Evolutionary conservation across 1,140 invertebrate genomes (phyloP).

Genomic region (Tetragonula clypearis): DNA sequence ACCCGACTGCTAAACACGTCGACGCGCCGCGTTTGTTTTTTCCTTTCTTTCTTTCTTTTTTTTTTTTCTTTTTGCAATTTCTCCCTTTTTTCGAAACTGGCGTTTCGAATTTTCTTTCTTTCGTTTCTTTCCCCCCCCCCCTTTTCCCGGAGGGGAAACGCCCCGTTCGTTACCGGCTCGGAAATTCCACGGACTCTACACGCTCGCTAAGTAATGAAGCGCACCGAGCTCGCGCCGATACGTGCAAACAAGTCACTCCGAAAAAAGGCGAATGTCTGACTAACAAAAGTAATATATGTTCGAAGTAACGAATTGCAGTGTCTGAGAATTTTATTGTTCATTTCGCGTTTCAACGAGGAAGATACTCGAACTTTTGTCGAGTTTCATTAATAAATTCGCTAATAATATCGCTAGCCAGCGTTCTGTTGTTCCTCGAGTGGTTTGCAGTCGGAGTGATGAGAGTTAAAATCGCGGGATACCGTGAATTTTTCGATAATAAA

Average conservation of each 20-base stretch:
- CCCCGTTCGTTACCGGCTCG: background rate
- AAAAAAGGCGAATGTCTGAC: background rate
- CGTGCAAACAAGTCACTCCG: background rate
- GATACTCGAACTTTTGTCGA: no score
- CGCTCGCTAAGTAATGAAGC: conserved; percentile 5
- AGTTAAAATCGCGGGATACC: no score
- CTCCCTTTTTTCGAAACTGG: background rate
- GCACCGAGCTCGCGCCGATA: background rate
- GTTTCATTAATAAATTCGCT: no score
- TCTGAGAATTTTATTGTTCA: no score
- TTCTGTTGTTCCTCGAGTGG: no score
- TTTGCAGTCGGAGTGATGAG: no score
- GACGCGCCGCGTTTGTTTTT: background rate
- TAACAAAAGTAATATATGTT: background rate
- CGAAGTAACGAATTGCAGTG: background rate
- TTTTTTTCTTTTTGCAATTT: no score
- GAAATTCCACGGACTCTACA: background rate
- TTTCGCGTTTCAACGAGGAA: no score
- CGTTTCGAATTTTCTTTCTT: conserved; percentile 1
- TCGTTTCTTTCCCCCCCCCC: fast-evolving
- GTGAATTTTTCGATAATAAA: no score
- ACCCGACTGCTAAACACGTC: background rate
- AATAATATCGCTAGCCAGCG: no score
- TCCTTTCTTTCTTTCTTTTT: no score
- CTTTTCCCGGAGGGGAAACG: background rate